Conservation (phyloP, 2,113 vertebrate genomes). For the Proteles cristata region DNA sequence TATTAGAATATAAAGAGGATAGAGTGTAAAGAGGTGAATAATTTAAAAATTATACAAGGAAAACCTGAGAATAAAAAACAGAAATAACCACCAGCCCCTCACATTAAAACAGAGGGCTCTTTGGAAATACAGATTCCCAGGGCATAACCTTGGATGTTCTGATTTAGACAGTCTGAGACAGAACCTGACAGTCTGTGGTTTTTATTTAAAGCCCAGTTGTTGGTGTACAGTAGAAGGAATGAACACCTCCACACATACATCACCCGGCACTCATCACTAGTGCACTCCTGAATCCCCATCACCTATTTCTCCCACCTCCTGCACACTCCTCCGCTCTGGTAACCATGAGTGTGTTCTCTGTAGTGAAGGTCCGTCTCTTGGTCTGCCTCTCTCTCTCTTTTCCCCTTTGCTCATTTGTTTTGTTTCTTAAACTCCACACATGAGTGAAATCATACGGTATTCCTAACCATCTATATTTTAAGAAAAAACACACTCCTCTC, state of each 20-base stretch:
- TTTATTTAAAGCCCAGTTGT: not conserved
- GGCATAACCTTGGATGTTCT: too few relatives aligned
- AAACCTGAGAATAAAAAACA: not conserved
- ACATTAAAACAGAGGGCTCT: not conserved
- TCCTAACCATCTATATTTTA: not conserved
- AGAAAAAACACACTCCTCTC: not conserved
- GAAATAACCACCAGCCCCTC: not conserved
- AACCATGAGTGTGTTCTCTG: not conserved
- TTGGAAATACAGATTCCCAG: not conserved
- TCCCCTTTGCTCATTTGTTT: not conserved
- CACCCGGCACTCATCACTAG: not conserved
- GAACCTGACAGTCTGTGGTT: too few relatives aligned
- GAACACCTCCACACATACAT: accelerated
- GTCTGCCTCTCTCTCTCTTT: not conserved
- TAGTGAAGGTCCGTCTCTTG: not conserved
- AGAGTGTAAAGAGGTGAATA: not conserved
- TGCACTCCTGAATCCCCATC: not conserved
- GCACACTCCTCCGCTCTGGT: not conserved
- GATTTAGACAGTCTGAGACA: not conserved
- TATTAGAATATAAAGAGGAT: not conserved
- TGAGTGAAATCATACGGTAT: not conserved
- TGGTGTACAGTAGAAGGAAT: not conserved
- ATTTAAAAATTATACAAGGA: not conserved
- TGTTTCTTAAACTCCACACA: not conserved
- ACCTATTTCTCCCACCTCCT: not conserved